Base-by-base conservation (phyloP, 2,797 vertebrate genomes). In the Sebastes nivosus region DNA sequence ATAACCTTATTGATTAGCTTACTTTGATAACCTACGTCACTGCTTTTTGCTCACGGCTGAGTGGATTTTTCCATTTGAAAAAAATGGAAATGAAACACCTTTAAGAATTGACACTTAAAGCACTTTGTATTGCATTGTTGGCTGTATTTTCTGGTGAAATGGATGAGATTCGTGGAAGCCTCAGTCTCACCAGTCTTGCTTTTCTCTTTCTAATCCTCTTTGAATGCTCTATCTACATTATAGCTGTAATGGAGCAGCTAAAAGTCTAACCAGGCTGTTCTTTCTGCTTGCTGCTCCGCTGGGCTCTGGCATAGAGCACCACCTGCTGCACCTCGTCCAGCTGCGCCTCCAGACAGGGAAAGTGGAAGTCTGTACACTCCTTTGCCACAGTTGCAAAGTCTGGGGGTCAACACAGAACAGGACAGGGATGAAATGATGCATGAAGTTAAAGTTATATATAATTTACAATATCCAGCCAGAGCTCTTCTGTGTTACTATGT, bases 361-460 rank as follows among this genome's bases (percentile, higher is more conserved):
- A 99, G 92, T 99, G 98, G 93, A 99, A 99, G 85, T 99, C 98
- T 0, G 98, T 99, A 80, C 98, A 99, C 90, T 99, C 98, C 90
- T 98, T 97, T 42, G 97, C 97, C 87, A 99, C 97, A 0, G 97
- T 99, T 74, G 98, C 96, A 93, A 99, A 99, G 92, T 99, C 98
- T 99, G 91, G 25, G 3, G 50, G 14, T 66, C 16, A 69, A 78
- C 29, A 79, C 6, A 83, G 32, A 73, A 58, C 1, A 78, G 24
- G 36, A 5, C 27, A 69, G 6, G 27, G 14, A 54, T 63, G 20
- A 83, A 75, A 79, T 63, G 5, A 66, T 52, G 25, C 14, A 75
- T n/a, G 52, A 76, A 50, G 6, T 10, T 46, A 6, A 52, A 63
- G 18, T 50, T 57, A 20, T 50, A 50, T 50, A 50, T 50, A 46